Conservation (phyloP, 2,888 invertebrate species). For the Oscheius sp. region DNA sequence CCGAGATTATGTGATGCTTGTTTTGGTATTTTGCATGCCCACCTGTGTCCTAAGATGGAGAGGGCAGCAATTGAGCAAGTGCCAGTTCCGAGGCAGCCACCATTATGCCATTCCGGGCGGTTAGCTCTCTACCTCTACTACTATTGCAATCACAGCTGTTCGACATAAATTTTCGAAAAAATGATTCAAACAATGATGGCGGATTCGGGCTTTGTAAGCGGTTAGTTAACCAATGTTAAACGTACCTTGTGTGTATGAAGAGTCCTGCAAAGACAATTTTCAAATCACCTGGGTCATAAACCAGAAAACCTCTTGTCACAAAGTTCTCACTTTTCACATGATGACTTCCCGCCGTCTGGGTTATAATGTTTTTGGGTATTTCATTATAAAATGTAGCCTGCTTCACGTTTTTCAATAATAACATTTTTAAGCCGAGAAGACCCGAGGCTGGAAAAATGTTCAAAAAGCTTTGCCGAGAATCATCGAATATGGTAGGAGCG, state of each 20-base stretch:
- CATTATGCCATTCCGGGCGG: conserved; percentile 35
- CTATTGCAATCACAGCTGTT: conserved; percentile 8
- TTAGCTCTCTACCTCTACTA: conserved; percentile 29
- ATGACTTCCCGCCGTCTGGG: too few relatives aligned
- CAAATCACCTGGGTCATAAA: conserved; percentile 6
- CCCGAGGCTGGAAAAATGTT: conserved; percentile 67
- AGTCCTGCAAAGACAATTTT: not conserved
- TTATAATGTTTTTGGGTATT: too few relatives aligned
- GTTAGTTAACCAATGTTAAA: conserved; percentile 36
- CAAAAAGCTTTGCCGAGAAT: conserved; percentile 69
- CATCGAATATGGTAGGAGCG: conserved; percentile 70
- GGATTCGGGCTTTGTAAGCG: conserved; percentile 59
- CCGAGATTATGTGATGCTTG: not conserved
- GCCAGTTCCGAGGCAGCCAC: conserved; percentile 32
- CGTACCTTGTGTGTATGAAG: not conserved
- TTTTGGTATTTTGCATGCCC: not conserved
- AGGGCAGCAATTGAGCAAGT: conserved; percentile 30
- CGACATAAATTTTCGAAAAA: conserved; percentile 21
- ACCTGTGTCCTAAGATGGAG: not conserved
- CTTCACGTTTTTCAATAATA: not conserved
- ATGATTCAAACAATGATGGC: conserved; percentile 65
- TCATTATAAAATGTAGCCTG: not conserved
- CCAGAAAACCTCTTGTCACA: not conserved
- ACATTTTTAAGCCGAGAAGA: conserved; percentile 48
- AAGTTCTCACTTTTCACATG: too few relatives aligned